These are phyloP conservation scores for Perithous albicinctus DNA, from an alignment of 2,888 invertebrate genomes.

Conservation along the genomic window DNA sequence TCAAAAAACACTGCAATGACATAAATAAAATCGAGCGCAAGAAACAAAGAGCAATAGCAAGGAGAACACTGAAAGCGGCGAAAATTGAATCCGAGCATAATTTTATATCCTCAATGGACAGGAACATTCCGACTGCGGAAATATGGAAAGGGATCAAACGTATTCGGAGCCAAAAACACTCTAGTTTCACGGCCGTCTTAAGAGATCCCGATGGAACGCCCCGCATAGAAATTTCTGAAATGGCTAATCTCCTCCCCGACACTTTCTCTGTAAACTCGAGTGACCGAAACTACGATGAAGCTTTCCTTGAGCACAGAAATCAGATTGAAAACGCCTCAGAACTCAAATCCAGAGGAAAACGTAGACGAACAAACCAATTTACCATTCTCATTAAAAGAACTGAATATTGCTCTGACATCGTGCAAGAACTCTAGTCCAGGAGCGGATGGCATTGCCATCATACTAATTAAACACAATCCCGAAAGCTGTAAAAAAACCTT, in stretches of 20 bases:
- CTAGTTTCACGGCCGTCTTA: not conserved
- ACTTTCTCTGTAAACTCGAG: conserved; percentile 61
- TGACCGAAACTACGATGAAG: conserved; percentile 33
- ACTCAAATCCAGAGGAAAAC: not conserved
- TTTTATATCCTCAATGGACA: conserved; percentile 43
- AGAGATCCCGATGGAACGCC: conserved; percentile 4
- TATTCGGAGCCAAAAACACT: too few species aligned
- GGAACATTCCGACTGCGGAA: not conserved
- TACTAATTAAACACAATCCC: conserved; percentile 42
- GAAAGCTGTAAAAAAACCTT: conserved; percentile 4
- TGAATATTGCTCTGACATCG: not conserved
- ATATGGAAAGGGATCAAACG: conserved; percentile 63
- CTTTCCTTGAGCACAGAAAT: conserved; percentile 34
- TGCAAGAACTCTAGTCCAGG: conserved; percentile 61
- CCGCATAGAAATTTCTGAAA: conserved; percentile 6
- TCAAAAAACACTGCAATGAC: too few species aligned
- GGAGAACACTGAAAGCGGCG: conserved; percentile 52
- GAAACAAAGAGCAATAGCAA: conserved; percentile 50
- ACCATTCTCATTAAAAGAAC: conserved; percentile 34
- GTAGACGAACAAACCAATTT: conserved; percentile 39
- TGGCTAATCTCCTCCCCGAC: conserved; percentile 38
- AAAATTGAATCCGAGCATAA: conserved; percentile 57
- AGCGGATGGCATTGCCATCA: conserved; percentile 60
- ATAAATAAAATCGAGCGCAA: conserved; percentile 63
- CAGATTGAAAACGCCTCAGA: not conserved